Evolutionary conservation across 2,888 invertebrate species (phyloP).

Genomic region (Megalurothrips usitatus): DNA sequence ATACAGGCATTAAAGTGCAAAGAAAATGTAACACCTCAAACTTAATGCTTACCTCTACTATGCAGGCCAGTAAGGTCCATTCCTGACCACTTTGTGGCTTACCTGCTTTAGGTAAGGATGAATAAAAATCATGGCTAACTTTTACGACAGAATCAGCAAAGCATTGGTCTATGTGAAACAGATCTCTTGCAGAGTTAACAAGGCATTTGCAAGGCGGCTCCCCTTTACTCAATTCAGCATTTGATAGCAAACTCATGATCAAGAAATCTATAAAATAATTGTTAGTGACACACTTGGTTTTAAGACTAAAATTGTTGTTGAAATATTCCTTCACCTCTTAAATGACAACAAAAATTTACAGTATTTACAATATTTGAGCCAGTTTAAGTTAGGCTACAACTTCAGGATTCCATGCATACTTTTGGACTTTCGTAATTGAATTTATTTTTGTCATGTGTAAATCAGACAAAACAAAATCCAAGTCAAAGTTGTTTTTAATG

Average conservation of each 20-base stretch:
- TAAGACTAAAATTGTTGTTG: neutral
- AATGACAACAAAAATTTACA: neutral
- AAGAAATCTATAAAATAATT: neutral
- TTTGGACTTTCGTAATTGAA: slow-evolving; percentile 47
- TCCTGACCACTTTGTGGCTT: slow-evolving; percentile 66
- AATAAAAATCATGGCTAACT: slow-evolving; percentile 58
- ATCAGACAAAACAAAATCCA: slow-evolving; percentile 56
- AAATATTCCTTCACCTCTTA: neutral
- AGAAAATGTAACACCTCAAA: neutral
- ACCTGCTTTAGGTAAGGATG: slow-evolving; percentile 66
- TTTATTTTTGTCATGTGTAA: slow-evolving; percentile 52
- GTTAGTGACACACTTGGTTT: neutral
- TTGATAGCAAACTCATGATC: no score
- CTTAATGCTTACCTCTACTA: slow-evolving; percentile 51
- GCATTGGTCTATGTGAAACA: slow-evolving; percentile 28
- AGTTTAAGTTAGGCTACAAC: slow-evolving; percentile 46
- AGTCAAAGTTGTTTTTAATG: slow-evolving; percentile 55
- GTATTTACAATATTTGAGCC: neutral
- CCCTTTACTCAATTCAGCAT: neutral
- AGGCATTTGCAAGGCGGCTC: neutral
- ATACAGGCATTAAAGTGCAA: neutral
- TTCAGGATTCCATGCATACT: slow-evolving; percentile 58
- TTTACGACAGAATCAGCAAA: slow-evolving; percentile 54
- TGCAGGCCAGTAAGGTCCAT: slow-evolving; percentile 79
- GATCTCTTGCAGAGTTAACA: neutral